Percentiles rank a stretch among this genome's conserved stretches.
Evolutionary conservation across 1,140 invertebrate genomes (phyloP).

Genomic region (Sminthurides bifidus): DNA sequence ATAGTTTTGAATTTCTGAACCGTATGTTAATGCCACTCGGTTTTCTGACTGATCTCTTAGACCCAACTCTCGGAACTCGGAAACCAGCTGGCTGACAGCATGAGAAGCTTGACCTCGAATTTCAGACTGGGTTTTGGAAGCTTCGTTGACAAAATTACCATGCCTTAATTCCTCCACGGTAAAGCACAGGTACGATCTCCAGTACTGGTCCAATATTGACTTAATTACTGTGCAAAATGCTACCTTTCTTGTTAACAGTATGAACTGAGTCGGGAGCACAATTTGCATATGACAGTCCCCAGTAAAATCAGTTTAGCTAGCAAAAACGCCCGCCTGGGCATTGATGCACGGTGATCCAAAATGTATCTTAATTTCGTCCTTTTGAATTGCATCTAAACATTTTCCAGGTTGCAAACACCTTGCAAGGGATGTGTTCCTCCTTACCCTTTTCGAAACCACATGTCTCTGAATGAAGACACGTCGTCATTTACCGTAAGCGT

Average conservation of each 20-base stretch:
- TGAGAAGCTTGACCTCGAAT: constrained; percentile 64
- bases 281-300: no score
- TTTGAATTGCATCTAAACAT: no score
- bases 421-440: constrained; percentile 16
- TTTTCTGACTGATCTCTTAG: neutral
- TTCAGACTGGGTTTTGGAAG: constrained; percentile 65
- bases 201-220: neutral
- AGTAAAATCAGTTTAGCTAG: no score
- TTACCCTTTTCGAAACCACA: constrained; percentile 32
- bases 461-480: constrained; percentile 22
- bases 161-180: constrained; percentile 9
- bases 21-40: neutral
- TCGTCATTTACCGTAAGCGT: constrained; percentile 2
- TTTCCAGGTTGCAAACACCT: no score
- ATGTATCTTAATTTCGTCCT: no score
- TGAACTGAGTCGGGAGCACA: neutral
- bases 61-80: constrained; percentile 11
- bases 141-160: constrained; percentile 54
- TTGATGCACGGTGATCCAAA: no score
- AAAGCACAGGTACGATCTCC: neutral
- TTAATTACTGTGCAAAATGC: neutral
- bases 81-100: constrained; percentile 45
- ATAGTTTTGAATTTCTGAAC: constrained; percentile 36
- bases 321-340: no score
- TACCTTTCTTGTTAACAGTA: neutral